Evolutionary conservation across 2,113 vertebrate species (phyloP).

Genomic region (Macquaria australasica): DNA sequence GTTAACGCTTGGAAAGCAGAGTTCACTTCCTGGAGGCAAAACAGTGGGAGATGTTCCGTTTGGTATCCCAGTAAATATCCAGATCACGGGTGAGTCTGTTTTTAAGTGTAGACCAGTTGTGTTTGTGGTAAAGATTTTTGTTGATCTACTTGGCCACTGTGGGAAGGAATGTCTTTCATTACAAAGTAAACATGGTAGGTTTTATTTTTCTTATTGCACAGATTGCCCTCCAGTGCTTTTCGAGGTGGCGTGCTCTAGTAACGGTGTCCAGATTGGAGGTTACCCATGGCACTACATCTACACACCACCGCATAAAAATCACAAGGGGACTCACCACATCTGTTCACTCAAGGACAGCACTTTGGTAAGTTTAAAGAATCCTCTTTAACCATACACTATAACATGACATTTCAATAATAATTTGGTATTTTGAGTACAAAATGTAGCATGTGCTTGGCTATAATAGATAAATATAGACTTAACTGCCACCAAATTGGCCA

Average conservation of each 20-base stretch:
- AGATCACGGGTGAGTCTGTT: slow-evolving; percentile 89
- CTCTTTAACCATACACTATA: background rate
- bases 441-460: background rate
- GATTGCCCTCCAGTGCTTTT: slow-evolving; percentile 92
- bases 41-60: slow-evolving; percentile 91
- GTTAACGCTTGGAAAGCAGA: slow-evolving; percentile 88
- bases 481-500: slow-evolving; percentile 15
- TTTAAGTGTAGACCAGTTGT: background rate
- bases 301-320: slow-evolving; percentile 92
- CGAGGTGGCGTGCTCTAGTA: slow-evolving; percentile 91
- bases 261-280: slow-evolving; percentile 94
- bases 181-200: background rate
- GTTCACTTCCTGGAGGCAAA: slow-evolving; percentile 88
- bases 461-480: background rate
- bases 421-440: background rate
- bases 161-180: background rate
- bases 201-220: slow-evolving; percentile 73
- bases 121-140: background rate
- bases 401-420: background rate
- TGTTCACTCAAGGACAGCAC: slow-evolving; percentile 90
- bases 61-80: slow-evolving; percentile 96
- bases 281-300: slow-evolving; percentile 98
- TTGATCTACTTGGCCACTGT: background rate
- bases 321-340: slow-evolving; percentile 93
- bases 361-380: slow-evolving; percentile 85